These are phyloP conservation scores for Rhagium mordax DNA, from an alignment of 2,888 invertebrate genomes.

Conservation along the genomic window DNA sequence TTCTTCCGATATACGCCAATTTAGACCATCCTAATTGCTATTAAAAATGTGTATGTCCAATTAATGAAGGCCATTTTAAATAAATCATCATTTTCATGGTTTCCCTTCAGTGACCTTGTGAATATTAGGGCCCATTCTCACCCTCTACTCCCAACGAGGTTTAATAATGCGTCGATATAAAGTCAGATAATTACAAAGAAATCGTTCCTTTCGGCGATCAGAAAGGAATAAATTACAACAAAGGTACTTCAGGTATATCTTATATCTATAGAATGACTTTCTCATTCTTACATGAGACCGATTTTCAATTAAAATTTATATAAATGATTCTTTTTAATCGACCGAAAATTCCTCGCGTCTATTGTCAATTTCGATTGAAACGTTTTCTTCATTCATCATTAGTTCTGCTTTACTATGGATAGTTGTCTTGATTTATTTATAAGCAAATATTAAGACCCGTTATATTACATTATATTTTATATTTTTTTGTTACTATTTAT, in stretches of 20 bases:
- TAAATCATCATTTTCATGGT: constrained; percentile 25
- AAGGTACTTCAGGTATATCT: constrained; percentile 46
- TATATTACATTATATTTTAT: no score
- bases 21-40: not conserved
- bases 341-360: constrained; percentile 14
- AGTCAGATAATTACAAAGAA: constrained; percentile 46
- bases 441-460: not conserved
- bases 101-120: not conserved
- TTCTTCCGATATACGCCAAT: constrained; percentile 8
- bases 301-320: constrained; percentile 25
- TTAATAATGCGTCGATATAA: constrained; percentile 18
- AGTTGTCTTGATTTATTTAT: not conserved
- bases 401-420: not conserved
- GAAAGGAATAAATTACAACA: constrained; percentile 53
- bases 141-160: constrained; percentile 12
- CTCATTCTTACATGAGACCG: constrained; percentile 31
- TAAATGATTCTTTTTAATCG: constrained; percentile 27
- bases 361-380: constrained; percentile 2
- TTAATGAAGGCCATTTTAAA: constrained; percentile 19
- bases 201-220: constrained; percentile 44
- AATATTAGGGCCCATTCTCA: constrained; percentile 9
- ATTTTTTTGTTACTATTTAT: no score
- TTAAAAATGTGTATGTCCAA: constrained; percentile 9
- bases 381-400: constrained; percentile 12
- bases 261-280: constrained; percentile 40